Base-by-base conservation (phyloP, 2,113 vertebrate species). In the Corvus moneduloides region DNA sequence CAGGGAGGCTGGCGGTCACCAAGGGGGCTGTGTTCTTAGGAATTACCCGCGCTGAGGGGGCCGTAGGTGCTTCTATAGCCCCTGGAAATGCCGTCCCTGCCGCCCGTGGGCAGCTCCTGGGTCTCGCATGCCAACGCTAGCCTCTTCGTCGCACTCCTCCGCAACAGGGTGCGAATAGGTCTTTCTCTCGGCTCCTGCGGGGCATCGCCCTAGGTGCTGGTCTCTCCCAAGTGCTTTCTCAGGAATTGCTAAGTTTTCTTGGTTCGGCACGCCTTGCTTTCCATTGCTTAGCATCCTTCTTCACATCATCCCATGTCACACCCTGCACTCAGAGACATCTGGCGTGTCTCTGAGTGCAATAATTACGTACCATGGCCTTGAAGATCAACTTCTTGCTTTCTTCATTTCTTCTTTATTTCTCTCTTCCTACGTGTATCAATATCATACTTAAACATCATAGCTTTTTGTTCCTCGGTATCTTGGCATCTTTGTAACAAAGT, bases 121-220 rank as follows among this genome's bases (percentile, higher is more conserved):
- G 5, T 9, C 51, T 49, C 17, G 11, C n/a, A 6, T n/a, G 1
- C 37, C 4, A 16, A 0, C 2, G 23, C 59, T 12, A 52, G 4
- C 39, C 35, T 41, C 27, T n/a, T 32, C 27, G 3, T 51, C 16
- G 11, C 44, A 0, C 39, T 43, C 7, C 28, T 55, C 80, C 13
- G 26, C 58, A 35, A 1, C 10, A 10, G 41, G 33, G 13, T 5
- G 52, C 18, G 11, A 11, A 17, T 5, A 12, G 49, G 9, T 13
- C 11, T n/a, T 10, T n/a, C 13, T 69, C 22, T 23, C 13, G 1
- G 1, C 10, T 37, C 41, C 51, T 6, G 37, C 5, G 68, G 27
- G 35, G 43, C 39, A 16, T 84, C 10, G 3, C 30, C 30, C 52
- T 17, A 9, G 4, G 23, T 9, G 15, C 64, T 30, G 33, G 3